phyloP scores from a whole-genome alignment of 2,113 vertebrate genomes.

The Hippocampus abdominalis region DNA sequence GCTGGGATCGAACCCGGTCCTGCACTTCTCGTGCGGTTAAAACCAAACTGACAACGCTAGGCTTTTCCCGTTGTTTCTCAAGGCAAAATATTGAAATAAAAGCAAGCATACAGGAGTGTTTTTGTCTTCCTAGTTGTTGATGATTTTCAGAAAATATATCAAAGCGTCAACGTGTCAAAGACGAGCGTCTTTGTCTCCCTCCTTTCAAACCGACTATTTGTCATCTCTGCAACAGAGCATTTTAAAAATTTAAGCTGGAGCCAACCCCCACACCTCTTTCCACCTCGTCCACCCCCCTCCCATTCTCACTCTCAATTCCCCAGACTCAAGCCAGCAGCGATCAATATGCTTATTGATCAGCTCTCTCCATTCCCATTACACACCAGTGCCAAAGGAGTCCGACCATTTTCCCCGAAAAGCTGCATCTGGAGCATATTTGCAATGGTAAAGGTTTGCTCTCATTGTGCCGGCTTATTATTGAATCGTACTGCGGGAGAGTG shows the following conservation, averaged over 20 bases:
- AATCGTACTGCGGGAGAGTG: constrained; percentile 45
- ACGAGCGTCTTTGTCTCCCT: constrained; percentile 49
- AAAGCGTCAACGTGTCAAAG: not conserved
- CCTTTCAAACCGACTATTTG: constrained; percentile 73
- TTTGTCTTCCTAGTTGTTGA: not conserved
- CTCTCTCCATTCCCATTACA: constrained; percentile 79
- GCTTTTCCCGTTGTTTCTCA: not conserved
- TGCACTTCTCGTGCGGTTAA: not conserved
- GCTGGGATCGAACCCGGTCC: too few relatives aligned
- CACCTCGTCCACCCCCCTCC: constrained; percentile 43
- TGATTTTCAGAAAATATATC: not conserved
- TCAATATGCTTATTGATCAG: constrained; percentile 81
- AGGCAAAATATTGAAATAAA: not conserved
- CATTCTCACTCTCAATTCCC: constrained; percentile 78
- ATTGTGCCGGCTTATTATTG: constrained; percentile 63
- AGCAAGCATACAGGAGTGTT: not conserved
- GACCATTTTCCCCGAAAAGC: constrained; percentile 70
- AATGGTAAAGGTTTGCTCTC: constrained; percentile 64
- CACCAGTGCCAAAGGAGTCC: constrained; percentile 75
- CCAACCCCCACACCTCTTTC: constrained; percentile 62
- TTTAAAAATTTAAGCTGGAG: constrained; percentile 76
- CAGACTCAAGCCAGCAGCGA: constrained; percentile 72
- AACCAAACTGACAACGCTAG: not conserved
- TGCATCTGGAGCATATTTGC: constrained; percentile 64
- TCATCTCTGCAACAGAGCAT: constrained; percentile 76